These are phyloP conservation scores for Eledona agricola DNA, from an alignment of 2,888 invertebrate species.

Conservation along the genomic window DNA sequence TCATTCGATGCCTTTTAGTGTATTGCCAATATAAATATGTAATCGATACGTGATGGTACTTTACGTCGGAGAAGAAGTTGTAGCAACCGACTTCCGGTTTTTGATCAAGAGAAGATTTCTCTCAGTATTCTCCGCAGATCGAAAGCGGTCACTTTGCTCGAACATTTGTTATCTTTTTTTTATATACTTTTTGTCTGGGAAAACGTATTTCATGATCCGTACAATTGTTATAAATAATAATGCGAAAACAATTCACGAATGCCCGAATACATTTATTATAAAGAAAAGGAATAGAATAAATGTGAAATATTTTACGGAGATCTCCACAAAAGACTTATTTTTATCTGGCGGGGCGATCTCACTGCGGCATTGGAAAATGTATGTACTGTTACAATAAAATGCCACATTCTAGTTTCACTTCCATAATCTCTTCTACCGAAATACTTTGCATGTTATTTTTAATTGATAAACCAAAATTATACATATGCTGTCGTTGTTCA, in stretches of 20 bases:
- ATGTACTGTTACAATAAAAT: slow-evolving; percentile 27
- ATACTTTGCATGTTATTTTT: no score
- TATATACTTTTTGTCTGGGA: slow-evolving; percentile 17
- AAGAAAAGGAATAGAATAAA: slow-evolving; percentile 7
- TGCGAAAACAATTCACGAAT: slow-evolving; percentile 9
- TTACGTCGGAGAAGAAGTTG: slow-evolving; percentile 47
- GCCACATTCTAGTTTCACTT: slow-evolving; percentile 9
- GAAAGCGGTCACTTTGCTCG: slow-evolving; percentile 42
- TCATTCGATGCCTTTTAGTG: slow-evolving; percentile 44
- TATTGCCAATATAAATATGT: slow-evolving; percentile 51
- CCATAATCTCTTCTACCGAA: no score
- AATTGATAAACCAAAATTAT: no score
- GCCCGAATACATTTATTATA: slow-evolving; percentile 12
- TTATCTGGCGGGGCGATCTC: slow-evolving; percentile 14
- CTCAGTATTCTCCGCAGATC: slow-evolving; percentile 35
- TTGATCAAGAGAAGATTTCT: slow-evolving; percentile 42
- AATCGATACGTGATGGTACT: slow-evolving; percentile 49
- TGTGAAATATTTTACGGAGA: slow-evolving; percentile 14
- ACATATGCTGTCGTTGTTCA: no score
- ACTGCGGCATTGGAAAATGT: slow-evolving; percentile 22
- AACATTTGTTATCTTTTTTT: slow-evolving; percentile 17
- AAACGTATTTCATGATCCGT: slow-evolving; percentile 14
- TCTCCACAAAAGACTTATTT: slow-evolving; percentile 23
- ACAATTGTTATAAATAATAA: slow-evolving; percentile 9
- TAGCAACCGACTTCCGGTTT: slow-evolving; percentile 44